A percentile compares a stretch with the other conserved stretches of the same genome.
Evolutionary conservation across 2,797 vertebrate species (phyloP).

Genomic region (Mycteria americana): DNA sequence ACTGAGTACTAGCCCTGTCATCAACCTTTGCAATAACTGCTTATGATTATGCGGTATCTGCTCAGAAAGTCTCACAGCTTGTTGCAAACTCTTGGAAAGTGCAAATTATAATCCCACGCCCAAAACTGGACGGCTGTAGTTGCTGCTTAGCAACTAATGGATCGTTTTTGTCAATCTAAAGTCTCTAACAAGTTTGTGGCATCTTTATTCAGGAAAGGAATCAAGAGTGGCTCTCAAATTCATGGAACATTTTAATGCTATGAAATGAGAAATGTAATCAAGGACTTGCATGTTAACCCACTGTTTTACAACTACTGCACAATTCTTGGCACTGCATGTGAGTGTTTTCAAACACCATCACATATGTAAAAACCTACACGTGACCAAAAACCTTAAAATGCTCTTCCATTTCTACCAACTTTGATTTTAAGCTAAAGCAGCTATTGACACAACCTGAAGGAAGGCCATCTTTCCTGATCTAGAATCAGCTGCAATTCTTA

Average conservation of each 20-base stretch:
- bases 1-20: not conserved
- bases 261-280: not conserved
- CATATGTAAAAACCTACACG: not conserved
- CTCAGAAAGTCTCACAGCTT: not conserved
- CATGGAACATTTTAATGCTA: not conserved
- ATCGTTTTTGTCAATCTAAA: not conserved
- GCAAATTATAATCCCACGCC: not conserved
- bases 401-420: not conserved
- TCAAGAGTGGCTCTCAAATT: not conserved
- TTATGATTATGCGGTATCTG: not conserved
- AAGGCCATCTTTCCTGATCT: not conserved
- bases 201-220: not conserved
- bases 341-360: not conserved
- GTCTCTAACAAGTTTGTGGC: not conserved
- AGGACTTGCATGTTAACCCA: not conserved
- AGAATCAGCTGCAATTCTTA: not conserved
- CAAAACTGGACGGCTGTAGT: not conserved
- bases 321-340: not conserved
- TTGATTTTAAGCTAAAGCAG: not conserved
- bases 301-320: not conserved
- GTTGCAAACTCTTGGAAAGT: not conserved
- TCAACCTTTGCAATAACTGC: not conserved
- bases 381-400: not conserved
- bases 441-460: not conserved
- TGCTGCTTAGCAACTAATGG: not conserved